Conservation (phyloP, 35 echinoderm and acorn worm species). For the Strongylocentrotus purpuratus region DNA sequence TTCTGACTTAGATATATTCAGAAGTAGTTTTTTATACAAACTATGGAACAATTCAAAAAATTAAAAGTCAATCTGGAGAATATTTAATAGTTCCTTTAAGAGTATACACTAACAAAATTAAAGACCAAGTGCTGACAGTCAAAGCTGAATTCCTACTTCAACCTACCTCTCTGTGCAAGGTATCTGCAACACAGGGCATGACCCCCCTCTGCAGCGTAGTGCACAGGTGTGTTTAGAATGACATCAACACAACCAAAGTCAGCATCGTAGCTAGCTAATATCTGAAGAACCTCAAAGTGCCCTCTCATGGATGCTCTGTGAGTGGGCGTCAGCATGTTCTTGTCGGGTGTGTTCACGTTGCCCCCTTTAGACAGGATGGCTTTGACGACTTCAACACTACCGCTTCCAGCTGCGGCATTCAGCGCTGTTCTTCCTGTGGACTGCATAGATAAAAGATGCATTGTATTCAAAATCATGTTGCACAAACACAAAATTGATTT, state of each 20-base stretch:
- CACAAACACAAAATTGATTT: background rate
- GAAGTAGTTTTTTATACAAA: too few relatives aligned
- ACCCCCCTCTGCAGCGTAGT: constrained; percentile 88
- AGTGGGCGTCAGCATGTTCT: constrained; percentile 75
- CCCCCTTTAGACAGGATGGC: constrained; percentile 78
- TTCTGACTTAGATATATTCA: too few relatives aligned
- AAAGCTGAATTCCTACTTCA: too few relatives aligned
- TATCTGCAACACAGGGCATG: constrained; percentile 86
- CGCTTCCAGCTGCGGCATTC: constrained; percentile 84
- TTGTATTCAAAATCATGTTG: background rate
- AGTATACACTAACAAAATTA: too few relatives aligned
- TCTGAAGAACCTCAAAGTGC: constrained; percentile 89
- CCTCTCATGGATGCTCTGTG: constrained; percentile 88
- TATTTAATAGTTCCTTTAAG: too few relatives aligned
- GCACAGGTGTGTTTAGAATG: constrained; percentile 86
- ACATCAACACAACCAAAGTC: constrained; percentile 69
- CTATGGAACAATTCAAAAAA: too few relatives aligned
- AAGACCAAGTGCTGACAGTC: too few relatives aligned
- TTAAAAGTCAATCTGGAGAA: too few relatives aligned
- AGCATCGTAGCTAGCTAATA: constrained; percentile 80
- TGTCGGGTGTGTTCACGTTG: constrained; percentile 85
- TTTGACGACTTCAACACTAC: constrained; percentile 73
- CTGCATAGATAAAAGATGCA: constrained; percentile 4
- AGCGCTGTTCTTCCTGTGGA: constrained; percentile 79
- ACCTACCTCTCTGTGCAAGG: constrained; percentile 89